A percentile compares a stretch with the other conserved stretches of the same genome.
Conservation (phyloP, 2,888 invertebrate species). For the Acanthoscelides obtectus region DNA sequence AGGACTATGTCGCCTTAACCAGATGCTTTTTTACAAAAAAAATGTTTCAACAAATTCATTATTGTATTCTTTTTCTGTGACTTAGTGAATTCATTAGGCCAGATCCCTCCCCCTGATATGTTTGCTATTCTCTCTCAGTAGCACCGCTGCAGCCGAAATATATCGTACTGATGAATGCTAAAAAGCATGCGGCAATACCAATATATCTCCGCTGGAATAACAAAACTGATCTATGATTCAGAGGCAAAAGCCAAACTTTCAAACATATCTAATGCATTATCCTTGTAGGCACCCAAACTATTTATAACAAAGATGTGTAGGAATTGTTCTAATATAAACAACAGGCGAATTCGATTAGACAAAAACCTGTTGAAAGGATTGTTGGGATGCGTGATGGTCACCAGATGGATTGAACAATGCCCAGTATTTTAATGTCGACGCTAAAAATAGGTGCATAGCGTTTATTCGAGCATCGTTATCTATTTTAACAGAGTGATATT, state of each 20-base stretch:
- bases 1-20: no score
- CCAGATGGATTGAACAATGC: not conserved
- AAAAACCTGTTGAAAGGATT: constrained; percentile 4
- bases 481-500: not conserved
- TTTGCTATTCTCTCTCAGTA: no score
- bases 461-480: not conserved
- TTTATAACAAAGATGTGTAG: not conserved
- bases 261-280: not conserved
- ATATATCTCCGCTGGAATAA: no score
- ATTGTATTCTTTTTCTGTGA: no score
- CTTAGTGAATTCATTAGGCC: no score
- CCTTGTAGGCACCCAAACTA: not conserved
- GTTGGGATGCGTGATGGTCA: not conserved
- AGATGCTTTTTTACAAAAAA: no score
- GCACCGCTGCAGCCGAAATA: no score
- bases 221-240: no score
- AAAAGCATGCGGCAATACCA: no score
- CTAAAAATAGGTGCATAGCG: not conserved
- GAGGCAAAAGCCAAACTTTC: not conserved
- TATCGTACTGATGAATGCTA: no score
- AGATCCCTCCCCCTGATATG: no score
- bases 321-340: constrained; percentile 9
- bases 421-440: not conserved
- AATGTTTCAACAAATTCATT: no score
- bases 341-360: constrained; percentile 7